These are phyloP conservation scores for Bombus superbus DNA, from an alignment of 1,140 invertebrate genomes.

Conservation along the genomic window DNA sequence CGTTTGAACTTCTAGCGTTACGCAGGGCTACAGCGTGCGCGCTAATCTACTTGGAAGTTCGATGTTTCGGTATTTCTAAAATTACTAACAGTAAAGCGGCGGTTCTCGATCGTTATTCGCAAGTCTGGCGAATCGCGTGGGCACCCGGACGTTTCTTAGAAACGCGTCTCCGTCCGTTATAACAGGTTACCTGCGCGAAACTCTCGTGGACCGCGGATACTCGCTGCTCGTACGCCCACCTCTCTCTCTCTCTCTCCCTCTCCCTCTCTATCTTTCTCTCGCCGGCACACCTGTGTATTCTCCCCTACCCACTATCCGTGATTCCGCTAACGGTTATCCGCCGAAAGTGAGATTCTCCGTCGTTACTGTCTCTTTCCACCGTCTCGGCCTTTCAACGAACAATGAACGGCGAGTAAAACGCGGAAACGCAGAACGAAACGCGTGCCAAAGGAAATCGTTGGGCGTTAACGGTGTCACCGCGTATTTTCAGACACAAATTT, in stretches of 20 bases:
- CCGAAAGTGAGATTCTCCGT: conserved; percentile 66
- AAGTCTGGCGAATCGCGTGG: conserved; percentile 28
- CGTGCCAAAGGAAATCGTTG: too few species aligned
- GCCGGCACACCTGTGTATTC: conserved; percentile 25
- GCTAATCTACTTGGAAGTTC: too few species aligned
- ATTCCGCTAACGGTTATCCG: conserved; percentile 61
- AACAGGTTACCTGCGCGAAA: conserved; percentile 49
- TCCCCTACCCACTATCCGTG: conserved; percentile 2
- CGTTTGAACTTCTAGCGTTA: rapidly evolving
- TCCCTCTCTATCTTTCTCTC: background rate
- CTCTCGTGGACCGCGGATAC: background rate
- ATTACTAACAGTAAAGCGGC: too few species aligned
- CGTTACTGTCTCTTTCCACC: conserved; percentile 57
- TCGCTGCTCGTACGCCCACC: conserved; percentile 33
- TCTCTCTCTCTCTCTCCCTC: background rate
- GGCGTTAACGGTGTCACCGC: too few species aligned
- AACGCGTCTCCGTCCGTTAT: conserved; percentile 56
- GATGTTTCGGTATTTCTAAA: too few species aligned
- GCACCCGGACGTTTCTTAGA: conserved; percentile 40
- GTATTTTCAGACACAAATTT: too few species aligned
- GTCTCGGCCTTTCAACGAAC: background rate
- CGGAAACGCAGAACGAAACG: background rate
- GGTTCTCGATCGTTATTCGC: background rate
- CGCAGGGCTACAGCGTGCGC: too few species aligned
- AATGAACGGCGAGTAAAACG: background rate